These are phyloP conservation scores for Smittia sp. DNA, from an alignment of 2,888 invertebrate species.

Conservation along the genomic window DNA sequence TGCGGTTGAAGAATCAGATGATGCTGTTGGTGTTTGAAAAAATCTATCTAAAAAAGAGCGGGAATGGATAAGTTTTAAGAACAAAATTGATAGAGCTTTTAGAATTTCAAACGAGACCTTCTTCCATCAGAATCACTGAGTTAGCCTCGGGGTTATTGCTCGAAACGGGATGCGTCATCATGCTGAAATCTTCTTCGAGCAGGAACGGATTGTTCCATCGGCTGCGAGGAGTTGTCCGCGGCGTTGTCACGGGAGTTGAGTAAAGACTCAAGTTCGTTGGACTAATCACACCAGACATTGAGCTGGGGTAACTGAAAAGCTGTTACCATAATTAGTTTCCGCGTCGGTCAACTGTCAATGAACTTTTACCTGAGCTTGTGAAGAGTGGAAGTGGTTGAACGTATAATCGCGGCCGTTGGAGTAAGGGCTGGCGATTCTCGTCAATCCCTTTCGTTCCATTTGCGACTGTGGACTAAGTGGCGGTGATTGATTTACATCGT, in stretches of 20 bases:
- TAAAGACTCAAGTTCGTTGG: constrained; percentile 84
- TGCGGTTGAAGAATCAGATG: constrained; percentile 41
- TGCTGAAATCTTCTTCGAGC: constrained; percentile 91
- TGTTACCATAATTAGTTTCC: constrained; percentile 51
- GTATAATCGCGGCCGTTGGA: constrained; percentile 66
- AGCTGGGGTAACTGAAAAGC: constrained; percentile 91
- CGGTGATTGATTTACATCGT: constrained; percentile 45
- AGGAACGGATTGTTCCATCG: constrained; percentile 90
- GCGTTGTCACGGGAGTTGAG: constrained; percentile 69
- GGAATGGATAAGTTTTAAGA: neutral
- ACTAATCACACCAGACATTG: constrained; percentile 84
- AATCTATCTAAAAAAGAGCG: constrained; percentile 42
- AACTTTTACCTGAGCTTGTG: constrained; percentile 70
- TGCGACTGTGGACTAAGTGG: constrained; percentile 46
- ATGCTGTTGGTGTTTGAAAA: constrained; percentile 42
- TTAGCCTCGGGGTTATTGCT: constrained; percentile 62
- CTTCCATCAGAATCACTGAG: constrained; percentile 75
- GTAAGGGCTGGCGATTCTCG: constrained; percentile 39
- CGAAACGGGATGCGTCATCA: constrained; percentile 74
- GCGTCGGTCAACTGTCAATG: neutral
- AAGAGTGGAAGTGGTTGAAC: constrained; percentile 91
- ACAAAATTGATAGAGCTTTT: neutral
- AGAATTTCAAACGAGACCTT: constrained; percentile 56
- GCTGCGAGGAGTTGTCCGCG: constrained; percentile 66
- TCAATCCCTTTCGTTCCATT: constrained; percentile 37